Conservation (phyloP, 2,113 vertebrate genomes). For the Semnornis frantzii region DNA sequence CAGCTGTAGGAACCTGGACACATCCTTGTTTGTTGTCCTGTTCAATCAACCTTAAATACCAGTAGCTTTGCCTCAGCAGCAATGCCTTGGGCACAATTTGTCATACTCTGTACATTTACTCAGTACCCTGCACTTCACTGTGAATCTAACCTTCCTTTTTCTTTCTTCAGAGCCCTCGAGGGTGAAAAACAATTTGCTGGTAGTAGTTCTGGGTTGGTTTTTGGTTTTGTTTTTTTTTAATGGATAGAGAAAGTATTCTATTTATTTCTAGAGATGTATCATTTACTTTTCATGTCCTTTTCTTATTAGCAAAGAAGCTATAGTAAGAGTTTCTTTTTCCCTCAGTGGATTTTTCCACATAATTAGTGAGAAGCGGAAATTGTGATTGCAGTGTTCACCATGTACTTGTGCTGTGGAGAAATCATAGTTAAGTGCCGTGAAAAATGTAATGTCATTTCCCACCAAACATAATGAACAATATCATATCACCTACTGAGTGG, state of each 20-base stretch:
- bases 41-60: not conserved
- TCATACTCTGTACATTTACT: constrained; percentile 26
- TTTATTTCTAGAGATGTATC: constrained; percentile 7
- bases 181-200: constrained; percentile 12
- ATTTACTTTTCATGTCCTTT: not conserved
- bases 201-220: not conserved
- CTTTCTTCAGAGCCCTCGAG: constrained; percentile 16
- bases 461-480: not conserved
- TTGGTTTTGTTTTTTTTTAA: not conserved
- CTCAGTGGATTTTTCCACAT: not conserved
- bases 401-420: not conserved
- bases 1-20: not conserved
- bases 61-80: constrained; percentile 1
- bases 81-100: not conserved
- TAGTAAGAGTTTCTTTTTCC: not conserved
- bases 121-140: constrained; percentile 8
- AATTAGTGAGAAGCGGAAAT: constrained; percentile 9
- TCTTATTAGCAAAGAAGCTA: constrained; percentile 36
- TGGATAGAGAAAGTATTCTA: not conserved
- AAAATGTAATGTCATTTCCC: not conserved
- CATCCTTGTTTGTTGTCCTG: not conserved
- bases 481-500: not conserved
- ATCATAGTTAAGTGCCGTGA: not conserved
- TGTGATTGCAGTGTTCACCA: not conserved
- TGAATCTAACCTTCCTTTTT: constrained; percentile 30